Evolutionary conservation across 2,797 vertebrate genomes (phyloP), one percentile per base, ranked within the genome.

Genomic region (Mallotus villosus): DNA sequence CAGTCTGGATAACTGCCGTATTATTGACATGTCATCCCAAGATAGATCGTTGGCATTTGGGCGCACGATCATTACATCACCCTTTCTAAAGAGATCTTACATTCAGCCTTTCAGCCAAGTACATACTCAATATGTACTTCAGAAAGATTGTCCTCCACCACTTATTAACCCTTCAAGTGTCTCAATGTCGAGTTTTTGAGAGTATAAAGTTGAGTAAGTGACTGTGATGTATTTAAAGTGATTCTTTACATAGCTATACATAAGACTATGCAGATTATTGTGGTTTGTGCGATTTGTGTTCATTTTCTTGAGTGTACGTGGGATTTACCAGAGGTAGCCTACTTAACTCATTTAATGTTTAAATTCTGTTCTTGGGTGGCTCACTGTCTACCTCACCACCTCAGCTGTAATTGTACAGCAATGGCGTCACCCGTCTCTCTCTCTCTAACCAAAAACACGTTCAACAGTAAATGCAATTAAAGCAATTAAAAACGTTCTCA

Each of bases 331-430:
- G 67, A 77, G 83, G 63, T 70, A n/a, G n/a, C n/a, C n/a, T n/a
- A 68, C 77, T 70, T 83, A 82, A 57, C 72, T 59, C 78, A 78
- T 85, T 82, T 84, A 72, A 83, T 81, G 70, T 90, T 55, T 55
- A 55, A 55, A 82, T 90, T 83, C 87, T 86, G 77, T 87, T 90
- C 85, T 77, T 88, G 81, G 84, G 73, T 88, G 83, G 92, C 81
- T 93, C 85, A 79, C 90, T 91, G 92, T 93, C 93, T 94, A 94
- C 93, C 93, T 94, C 93, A 93, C 89, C 87, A 85, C 83, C 87
- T 89, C 86, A 90, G 91, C 91, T 93, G 91, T 90, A 92, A 88
- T 72, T 75, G 68, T 89, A 88, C 87, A 89, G 86, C 70, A 72
- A 91, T 88, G 89, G 90, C 88, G 87, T 89, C 85, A 89, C 85